Base-by-base conservation (phyloP, 2,113 vertebrate species). In the Pithys albifrons region DNA sequence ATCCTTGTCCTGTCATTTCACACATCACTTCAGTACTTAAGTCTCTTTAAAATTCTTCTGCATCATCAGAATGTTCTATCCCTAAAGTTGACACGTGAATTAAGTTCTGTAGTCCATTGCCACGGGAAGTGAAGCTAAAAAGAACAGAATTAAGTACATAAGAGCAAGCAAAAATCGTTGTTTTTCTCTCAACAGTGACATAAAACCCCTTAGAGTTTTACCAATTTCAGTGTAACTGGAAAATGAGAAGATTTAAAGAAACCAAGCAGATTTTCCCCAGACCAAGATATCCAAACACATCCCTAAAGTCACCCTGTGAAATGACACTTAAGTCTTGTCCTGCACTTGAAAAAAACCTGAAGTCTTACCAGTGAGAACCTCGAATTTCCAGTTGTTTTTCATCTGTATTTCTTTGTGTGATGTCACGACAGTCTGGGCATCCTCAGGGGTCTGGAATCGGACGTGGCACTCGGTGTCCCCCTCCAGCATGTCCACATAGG, bases 401-500 rank as follows among this genome's bases (percentile, higher is more conserved):
- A 97, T 98, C 89, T 98, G 98, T 28, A 99, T 95, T 66, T 99
- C 98, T 14, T 95, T 90, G 45, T 96, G 57, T 2, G 95, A 97
- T 8, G 96, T 96, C 43, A 98, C 43, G 9, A 99, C 89, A 17
- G 95, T 91, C 91, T 98, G 98, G 5, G 99, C 99, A n/a, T 98
- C 98, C 84, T 98, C 98, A 3, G 99, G 98, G 17, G 96, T 98
- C 72, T 98, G 97, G 67, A 99, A 99, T 22, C 99, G 98, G 65
- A 98, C 97, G 15, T 99, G 98, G 43, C 99, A 99, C 51, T 99
- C 99, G 2, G 98, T 97, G 76, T 99, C 99, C 81, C 99, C 99
- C 43, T 99, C 98, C 62, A 99, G 87, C 95, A 99, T 97, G 95
- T 99, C 99, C 31, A 99, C 97, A 43, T 99, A 99, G 17, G 98